Conservation (phyloP, 2,113 vertebrate genomes). For the Sardina pilchardus region DNA sequence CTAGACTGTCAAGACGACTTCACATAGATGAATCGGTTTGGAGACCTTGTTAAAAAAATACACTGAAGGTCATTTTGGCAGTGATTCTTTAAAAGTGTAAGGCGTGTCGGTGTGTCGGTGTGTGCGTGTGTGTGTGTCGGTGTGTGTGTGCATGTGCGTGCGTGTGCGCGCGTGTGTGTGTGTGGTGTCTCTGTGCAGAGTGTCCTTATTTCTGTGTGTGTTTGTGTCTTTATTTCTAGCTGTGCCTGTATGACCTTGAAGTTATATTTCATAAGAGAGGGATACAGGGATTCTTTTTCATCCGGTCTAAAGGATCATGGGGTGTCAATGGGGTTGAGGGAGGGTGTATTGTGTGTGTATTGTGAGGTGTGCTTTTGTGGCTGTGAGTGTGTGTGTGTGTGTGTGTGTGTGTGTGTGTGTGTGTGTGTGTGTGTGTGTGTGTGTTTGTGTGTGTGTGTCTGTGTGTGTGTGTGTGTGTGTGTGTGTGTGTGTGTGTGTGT, state of each 20-base stretch:
- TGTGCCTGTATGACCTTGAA: not conserved
- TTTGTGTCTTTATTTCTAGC: not conserved
- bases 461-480: not conserved
- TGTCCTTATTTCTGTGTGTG: slow-evolving; percentile 5
- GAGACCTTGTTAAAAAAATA: not conserved
- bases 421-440: slow-evolving; percentile 20
- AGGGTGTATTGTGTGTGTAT: slow-evolving; percentile 15
- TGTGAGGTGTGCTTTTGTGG: not conserved
- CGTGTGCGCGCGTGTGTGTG: not conserved
- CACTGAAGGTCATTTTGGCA: not conserved
- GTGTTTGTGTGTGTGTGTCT: not conserved
- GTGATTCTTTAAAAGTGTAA: no score
- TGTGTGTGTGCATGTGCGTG: not conserved
- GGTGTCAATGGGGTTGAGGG: not conserved
- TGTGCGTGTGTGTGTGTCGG: not conserved
- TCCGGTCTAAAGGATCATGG: not conserved
- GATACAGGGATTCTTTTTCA: not conserved
- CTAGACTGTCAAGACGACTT: not conserved
- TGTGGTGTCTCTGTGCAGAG: slow-evolving; percentile 23
- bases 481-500: not conserved
- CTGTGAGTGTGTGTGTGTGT: no score
- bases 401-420: no score
- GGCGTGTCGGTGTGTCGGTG: not conserved
- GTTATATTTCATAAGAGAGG: not conserved
- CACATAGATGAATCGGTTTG: not conserved